Evolutionary conservation across 2,797 vertebrate species (phyloP).

Genomic region (Otolemur crassicaudatus): DNA sequence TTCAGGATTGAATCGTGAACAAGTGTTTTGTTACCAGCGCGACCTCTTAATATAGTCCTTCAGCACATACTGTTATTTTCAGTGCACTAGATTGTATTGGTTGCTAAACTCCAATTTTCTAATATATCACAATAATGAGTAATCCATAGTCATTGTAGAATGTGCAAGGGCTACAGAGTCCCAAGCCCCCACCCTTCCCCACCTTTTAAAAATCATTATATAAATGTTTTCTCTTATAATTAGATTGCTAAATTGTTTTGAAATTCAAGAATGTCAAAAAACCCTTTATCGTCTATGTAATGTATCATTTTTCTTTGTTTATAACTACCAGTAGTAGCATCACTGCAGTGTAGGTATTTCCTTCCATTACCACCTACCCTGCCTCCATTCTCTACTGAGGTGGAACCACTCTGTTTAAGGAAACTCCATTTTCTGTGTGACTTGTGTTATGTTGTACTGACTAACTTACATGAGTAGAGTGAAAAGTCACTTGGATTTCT

Average conservation of each 20-base stretch:
- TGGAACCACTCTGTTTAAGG: slow-evolving; percentile 33
- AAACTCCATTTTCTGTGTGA: slow-evolving; percentile 49
- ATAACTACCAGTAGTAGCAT: background rate
- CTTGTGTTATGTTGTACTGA: slow-evolving; percentile 41
- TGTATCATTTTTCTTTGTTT: slow-evolving; percentile 11
- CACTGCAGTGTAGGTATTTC: background rate
- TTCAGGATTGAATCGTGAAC: slow-evolving; percentile 16
- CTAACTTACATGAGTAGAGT: slow-evolving; percentile 59
- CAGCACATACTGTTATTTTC: slow-evolving; percentile 15
- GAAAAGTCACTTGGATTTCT: slow-evolving; percentile 66
- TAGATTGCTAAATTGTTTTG: slow-evolving; percentile 54
- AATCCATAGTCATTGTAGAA: slow-evolving; percentile 29
- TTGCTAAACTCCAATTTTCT: slow-evolving; percentile 47
- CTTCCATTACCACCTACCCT: background rate
- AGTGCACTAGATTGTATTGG: background rate
- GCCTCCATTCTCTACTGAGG: slow-evolving; percentile 30
- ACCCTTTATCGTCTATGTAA: background rate
- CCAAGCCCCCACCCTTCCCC: background rate
- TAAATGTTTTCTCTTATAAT: slow-evolving; percentile 35
- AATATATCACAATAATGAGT: slow-evolving; percentile 1
- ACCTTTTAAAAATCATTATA: slow-evolving; percentile 12
- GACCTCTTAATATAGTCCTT: background rate
- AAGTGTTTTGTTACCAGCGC: slow-evolving; percentile 51
- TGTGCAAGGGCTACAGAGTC: background rate
- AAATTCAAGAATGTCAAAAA: slow-evolving; percentile 30